Evolutionary conservation across 2,113 vertebrate species (phyloP).

Genomic region (Eulemur macaco): DNA sequence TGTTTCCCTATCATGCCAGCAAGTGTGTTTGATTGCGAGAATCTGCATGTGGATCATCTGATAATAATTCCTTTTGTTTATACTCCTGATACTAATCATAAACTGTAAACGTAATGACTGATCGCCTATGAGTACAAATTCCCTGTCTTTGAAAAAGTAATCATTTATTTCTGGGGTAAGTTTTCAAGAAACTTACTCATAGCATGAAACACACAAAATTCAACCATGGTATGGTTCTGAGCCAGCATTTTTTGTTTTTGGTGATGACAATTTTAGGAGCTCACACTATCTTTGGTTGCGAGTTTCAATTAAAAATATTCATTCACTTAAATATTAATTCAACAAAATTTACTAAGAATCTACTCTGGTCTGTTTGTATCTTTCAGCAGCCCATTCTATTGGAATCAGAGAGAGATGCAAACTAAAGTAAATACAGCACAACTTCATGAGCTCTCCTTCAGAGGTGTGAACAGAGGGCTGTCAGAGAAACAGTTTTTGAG

Average conservation of each 20-base stretch:
- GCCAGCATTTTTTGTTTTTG: not conserved
- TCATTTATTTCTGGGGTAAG: not conserved
- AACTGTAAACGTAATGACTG: not conserved
- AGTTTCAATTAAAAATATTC: not conserved
- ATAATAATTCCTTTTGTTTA: not conserved
- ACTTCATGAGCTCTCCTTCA: not conserved
- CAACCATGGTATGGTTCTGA: accelerated
- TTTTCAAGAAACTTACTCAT: not conserved
- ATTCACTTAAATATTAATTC: not conserved
- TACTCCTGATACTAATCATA: not conserved
- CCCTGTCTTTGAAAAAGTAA: not conserved
- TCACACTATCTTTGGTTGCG: not conserved
- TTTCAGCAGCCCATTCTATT: not conserved
- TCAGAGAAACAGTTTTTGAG: not conserved
- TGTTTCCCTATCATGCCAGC: not conserved
- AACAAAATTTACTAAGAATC: not conserved
- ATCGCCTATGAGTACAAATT: not conserved
- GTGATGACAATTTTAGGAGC: not conserved
- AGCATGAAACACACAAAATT: not conserved
- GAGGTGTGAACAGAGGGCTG: not conserved
- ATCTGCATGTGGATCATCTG: not conserved
- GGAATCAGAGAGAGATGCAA: not conserved
- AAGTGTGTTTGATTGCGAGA: not conserved
- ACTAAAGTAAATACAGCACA: not conserved
- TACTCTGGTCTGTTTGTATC: not conserved